Evolutionary conservation across 2,888 invertebrate species (phyloP).

Genomic region (Schizotus pectinicornis): DNA sequence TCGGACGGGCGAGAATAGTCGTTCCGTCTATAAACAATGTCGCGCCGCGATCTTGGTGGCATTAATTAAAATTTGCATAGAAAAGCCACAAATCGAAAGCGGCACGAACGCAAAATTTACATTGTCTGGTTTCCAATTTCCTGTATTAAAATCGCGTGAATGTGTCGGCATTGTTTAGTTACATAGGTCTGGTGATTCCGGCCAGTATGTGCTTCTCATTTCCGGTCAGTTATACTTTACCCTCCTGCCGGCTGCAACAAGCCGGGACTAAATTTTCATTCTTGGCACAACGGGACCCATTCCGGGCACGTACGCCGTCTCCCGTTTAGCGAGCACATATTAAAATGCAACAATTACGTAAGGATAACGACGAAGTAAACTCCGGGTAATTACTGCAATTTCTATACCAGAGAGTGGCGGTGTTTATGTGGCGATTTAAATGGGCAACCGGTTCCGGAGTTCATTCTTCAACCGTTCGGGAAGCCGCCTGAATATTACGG

Average conservation of each 20-base stretch:
- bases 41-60: conserved; percentile 5
- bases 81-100: conserved; percentile 27
- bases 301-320: conserved; percentile 50
- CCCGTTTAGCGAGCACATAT: conserved; percentile 49
- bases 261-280: conserved; percentile 42
- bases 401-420: conserved; percentile 25
- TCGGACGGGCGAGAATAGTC: background rate
- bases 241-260: conserved; percentile 29
- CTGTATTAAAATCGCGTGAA: conserved; percentile 46
- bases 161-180: conserved; percentile 36
- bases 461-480: background rate
- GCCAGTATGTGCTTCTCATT: conserved; percentile 49
- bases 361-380: conserved; percentile 50
- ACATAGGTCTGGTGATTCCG: conserved; percentile 42
- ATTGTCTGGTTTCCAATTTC: conserved; percentile 56
- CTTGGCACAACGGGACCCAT: conserved; percentile 37
- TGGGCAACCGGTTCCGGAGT: background rate
- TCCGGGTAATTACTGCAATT: conserved; percentile 39
- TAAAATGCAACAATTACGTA: conserved; percentile 50
- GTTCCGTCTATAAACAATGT: background rate
- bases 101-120: conserved; percentile 40
- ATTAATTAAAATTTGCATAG: conserved; percentile 29
- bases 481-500: too few species aligned
- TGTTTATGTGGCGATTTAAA: conserved; percentile 1
- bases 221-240: conserved; percentile 51